Conservation (phyloP, 1,140 invertebrate genomes). For the Zaprionus nigranus region DNA sequence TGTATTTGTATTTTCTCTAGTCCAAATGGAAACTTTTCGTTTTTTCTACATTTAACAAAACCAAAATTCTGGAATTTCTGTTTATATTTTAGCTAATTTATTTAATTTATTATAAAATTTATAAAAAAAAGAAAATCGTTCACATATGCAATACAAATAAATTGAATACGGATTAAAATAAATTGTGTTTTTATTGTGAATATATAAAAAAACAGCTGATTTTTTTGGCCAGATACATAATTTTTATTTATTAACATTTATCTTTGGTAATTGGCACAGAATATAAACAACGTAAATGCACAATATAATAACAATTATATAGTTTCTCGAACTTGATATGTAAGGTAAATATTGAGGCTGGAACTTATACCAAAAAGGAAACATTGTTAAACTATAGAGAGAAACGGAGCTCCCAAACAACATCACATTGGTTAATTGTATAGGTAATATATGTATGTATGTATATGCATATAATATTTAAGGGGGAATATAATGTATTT, state of each 20-base stretch:
- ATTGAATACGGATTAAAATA: constrained; percentile 57
- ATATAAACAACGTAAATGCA: constrained; percentile 41
- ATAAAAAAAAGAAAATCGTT: constrained; percentile 43
- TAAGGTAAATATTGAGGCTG: constrained; percentile 33
- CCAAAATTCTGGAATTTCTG: constrained; percentile 71
- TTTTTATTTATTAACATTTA: constrained; percentile 51
- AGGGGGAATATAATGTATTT: constrained; percentile 24
- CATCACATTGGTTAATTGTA: constrained; percentile 69
- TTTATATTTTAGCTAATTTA: constrained; percentile 79
- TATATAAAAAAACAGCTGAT: constrained; percentile 25
- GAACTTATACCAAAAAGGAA: constrained; percentile 22
- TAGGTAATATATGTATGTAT: constrained; percentile 37
- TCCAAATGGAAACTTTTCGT: constrained; percentile 45
- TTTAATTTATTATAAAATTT: constrained; percentile 77
- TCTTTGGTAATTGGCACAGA: constrained; percentile 52
- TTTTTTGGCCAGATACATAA: constrained; percentile 31
- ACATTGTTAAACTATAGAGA: constrained; percentile 29
- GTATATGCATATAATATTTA: constrained; percentile 28
- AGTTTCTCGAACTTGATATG: constrained; percentile 48
- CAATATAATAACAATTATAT: constrained; percentile 37
- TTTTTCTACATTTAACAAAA: constrained; percentile 46
- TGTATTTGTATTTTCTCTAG: constrained; percentile 45
- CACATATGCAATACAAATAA: constrained; percentile 69
- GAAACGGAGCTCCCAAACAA: constrained; percentile 48
- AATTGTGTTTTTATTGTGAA: constrained; percentile 14